Base-by-base conservation (phyloP, 2,888 invertebrate genomes). In the Dynastes maya region DNA sequence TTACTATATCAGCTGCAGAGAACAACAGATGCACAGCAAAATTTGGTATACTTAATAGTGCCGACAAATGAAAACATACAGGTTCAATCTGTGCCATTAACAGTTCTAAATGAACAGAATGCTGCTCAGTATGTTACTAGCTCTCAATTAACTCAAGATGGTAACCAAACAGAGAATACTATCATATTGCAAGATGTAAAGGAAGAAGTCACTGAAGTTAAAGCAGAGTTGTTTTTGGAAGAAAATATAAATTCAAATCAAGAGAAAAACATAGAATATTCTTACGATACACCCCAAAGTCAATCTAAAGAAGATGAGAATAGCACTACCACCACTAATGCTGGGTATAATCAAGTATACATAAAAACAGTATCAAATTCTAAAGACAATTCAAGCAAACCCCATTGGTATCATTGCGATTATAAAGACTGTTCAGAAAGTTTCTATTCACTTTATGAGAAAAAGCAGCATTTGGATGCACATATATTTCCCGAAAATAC, bases 401-500 rank as follows among this genome's bases (percentile, higher is more conserved):
- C 72, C 16, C 78, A 78, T 53, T 68, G 51, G 55, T 78, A 78
- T 55, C 65, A 74, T 16, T 76, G 81, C 53, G 81, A 81, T 45
- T 80, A 76, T 55, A 78, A 78, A 40, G 79, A 75, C 6, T 81
- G 81, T 64, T 61, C 79, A 1, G 64, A 77, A 11, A 78, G 58
- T 32, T 81, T 81, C 68, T 74, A 74, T 37, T 81, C 80, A 9
- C 51, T 80, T 22, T 78, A 79, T 40, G 79, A 80, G n/a, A 80
- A 78, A 27, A 81, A 79, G 55, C 71, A 76, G 8, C 80, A 81
- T 27, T 45, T 77, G 8, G 80, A 81, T 29, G 65, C 76, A 16
- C 81, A 81, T 76, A 79, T 81, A 51, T 81, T 80, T 63, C 80
- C 77, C 11, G 77, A 78, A 51, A 78, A 74, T 61, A 68, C 76